Conservation (phyloP, 2,888 invertebrate species). For the Uloborus plumipes region DNA sequence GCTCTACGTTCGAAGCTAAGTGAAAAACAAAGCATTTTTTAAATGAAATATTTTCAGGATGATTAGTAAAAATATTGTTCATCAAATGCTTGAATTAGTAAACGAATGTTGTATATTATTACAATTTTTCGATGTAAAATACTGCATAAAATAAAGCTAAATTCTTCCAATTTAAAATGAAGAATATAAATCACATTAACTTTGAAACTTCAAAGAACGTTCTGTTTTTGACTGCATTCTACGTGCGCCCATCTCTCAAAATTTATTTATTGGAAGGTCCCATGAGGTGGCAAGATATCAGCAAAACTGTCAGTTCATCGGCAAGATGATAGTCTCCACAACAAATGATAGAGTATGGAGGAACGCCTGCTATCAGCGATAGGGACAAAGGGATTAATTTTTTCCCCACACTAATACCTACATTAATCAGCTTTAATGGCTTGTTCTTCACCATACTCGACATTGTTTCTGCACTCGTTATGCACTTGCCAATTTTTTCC, state of each 20-base stretch:
- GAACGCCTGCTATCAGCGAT: constrained; percentile 60
- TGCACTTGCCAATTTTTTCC: constrained; percentile 25
- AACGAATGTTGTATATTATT: no score
- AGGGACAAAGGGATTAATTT: constrained; percentile 54
- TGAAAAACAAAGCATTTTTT: no score
- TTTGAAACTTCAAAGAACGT: no score
- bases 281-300: constrained; percentile 36
- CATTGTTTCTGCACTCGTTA: constrained; percentile 10
- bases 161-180: no score
- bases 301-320: constrained; percentile 46
- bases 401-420: constrained; percentile 52
- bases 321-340: constrained; percentile 50
- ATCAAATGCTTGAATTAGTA: no score
- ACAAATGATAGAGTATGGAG: constrained; percentile 52
- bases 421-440: constrained; percentile 64
- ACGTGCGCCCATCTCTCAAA: neutral
- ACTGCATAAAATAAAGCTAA: no score
- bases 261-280: constrained; percentile 62
- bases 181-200: no score
- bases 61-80: no score
- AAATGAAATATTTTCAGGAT: no score
- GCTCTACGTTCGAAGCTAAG: no score
- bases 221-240: no score
- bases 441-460: constrained; percentile 43
- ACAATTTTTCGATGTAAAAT: no score